Percentiles rank a stretch among this genome's conserved stretches.
phyloP scores from a whole-genome alignment of 2,888 invertebrate species.

The Brachycybe producta region DNA sequence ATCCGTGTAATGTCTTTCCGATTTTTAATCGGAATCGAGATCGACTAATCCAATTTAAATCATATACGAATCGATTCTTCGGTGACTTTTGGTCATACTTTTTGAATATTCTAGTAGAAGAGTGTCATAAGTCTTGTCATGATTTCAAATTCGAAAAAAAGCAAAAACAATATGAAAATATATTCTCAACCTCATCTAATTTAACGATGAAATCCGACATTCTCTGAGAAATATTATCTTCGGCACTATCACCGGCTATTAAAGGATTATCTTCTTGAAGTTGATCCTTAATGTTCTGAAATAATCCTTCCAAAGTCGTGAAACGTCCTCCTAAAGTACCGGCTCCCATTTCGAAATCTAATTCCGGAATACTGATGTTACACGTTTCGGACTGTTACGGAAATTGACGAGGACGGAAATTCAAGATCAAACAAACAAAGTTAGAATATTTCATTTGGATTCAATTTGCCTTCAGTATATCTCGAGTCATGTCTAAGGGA shows the following conservation, averaged over 20 bases:
- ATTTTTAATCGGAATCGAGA: no score
- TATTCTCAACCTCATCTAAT: conserved; percentile 45
- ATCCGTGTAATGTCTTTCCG: no score
- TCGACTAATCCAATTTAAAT: no score
- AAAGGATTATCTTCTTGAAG: conserved; percentile 36
- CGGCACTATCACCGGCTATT: conserved; percentile 35
- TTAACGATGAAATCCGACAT: conserved; percentile 51
- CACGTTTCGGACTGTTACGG: conserved; percentile 64
- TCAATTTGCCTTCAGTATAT: conserved; percentile 88
- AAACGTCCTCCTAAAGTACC: conserved; percentile 81
- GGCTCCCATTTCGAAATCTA: conserved; percentile 74
- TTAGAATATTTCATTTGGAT: no score
- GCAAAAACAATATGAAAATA: background rate
- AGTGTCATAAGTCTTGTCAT: no score
- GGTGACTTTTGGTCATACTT: no score
- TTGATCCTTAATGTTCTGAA: conserved; percentile 64
- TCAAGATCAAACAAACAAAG: conserved; percentile 14
- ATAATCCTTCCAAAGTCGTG: conserved; percentile 84
- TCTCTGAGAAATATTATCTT: conserved; percentile 40
- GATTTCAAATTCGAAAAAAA: no score
- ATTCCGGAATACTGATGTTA: conserved; percentile 62
- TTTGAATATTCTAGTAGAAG: no score
- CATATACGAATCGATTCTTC: no score
- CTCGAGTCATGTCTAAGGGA: conserved; percentile 66
- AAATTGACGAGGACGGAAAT: conserved; percentile 22